Percentiles rank a stretch among this genome's conserved stretches.
Evolutionary conservation across 2,888 invertebrate species (phyloP).

Genomic region (Eristalis tenax): DNA sequence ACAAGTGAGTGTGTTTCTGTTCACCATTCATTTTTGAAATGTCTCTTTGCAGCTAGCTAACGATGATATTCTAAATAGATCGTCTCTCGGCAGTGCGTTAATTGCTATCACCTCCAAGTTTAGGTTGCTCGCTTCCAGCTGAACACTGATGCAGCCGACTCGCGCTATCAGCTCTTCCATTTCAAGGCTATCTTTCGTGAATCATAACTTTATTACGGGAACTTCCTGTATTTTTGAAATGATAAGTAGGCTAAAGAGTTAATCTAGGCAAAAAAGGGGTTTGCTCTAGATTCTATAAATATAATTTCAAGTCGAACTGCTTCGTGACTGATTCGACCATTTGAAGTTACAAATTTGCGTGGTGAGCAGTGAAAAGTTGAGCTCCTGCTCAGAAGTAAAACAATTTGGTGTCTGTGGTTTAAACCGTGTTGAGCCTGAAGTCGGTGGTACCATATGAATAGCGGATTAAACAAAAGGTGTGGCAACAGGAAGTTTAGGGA

Average conservation of each 20-base stretch:
- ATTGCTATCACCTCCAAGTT: not conserved
- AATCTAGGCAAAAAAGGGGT: not conserved
- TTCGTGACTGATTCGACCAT: not conserved
- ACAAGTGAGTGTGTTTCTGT: conserved; percentile 7
- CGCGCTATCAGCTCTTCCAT: not conserved
- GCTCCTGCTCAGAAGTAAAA: not conserved
- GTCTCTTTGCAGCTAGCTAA: too few relatives aligned
- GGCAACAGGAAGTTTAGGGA: not conserved
- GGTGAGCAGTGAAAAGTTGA: not conserved
- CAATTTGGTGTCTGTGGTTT: not conserved
- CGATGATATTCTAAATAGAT: too few relatives aligned
- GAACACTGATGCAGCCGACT: not conserved
- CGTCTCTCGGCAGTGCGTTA: not conserved
- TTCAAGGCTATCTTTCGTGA: not conserved
- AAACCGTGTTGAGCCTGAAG: not conserved
- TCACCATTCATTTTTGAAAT: not conserved
- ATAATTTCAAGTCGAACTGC: not conserved
- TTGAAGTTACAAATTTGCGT: not conserved
- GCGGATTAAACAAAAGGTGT: not conserved
- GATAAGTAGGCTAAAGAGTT: not conserved
- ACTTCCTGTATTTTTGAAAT: not conserved
- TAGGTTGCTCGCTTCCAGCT: not conserved
- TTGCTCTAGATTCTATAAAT: not conserved
- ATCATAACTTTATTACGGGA: not conserved
- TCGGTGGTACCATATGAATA: too few relatives aligned